Percentiles rank a stretch among this genome's conserved stretches.
These are phyloP conservation scores for Drosophila triauraria DNA, from an alignment of 1,140 invertebrate species.

Conservation along the genomic window DNA sequence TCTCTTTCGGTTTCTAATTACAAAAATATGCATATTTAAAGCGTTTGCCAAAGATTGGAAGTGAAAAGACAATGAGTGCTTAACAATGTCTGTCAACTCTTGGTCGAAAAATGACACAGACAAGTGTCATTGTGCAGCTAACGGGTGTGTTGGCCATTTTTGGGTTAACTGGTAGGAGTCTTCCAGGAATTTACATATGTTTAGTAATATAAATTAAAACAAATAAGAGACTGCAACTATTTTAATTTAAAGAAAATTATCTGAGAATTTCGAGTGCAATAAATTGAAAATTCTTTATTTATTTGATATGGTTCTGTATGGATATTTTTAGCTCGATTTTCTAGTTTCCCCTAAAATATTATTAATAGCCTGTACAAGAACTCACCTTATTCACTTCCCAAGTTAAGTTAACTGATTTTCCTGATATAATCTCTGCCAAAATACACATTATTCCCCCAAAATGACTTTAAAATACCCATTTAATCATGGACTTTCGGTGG, in stretches of 20 bases:
- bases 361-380: too few species aligned
- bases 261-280: too few species aligned
- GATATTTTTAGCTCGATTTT: too few species aligned
- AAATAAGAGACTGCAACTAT: too few species aligned
- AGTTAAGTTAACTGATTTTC: not conserved
- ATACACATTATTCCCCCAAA: not conserved
- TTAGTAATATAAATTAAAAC: too few species aligned
- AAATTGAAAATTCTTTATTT: too few species aligned
- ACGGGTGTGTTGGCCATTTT: constrained; percentile 7
- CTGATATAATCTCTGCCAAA: not conserved
- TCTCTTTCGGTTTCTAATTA: constrained; percentile 63
- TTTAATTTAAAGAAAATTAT: too few species aligned
- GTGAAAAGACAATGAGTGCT: constrained; percentile 49
- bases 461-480: constrained; percentile 13
- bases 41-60: constrained; percentile 51
- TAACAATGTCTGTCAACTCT: constrained; percentile 52
- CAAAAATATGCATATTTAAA: constrained; percentile 80
- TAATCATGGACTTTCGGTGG: constrained; percentile 4
- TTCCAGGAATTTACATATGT: too few species aligned
- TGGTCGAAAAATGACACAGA: constrained; percentile 30
- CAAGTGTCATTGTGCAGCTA: constrained; percentile 27
- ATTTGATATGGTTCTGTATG: too few species aligned
- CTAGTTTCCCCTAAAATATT: too few species aligned
- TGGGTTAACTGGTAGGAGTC: not conserved
- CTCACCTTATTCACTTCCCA: too few species aligned